These are phyloP conservation scores for Dasysyrphus tricinctus DNA, from an alignment of 2,888 invertebrate species.

Conservation along the genomic window DNA sequence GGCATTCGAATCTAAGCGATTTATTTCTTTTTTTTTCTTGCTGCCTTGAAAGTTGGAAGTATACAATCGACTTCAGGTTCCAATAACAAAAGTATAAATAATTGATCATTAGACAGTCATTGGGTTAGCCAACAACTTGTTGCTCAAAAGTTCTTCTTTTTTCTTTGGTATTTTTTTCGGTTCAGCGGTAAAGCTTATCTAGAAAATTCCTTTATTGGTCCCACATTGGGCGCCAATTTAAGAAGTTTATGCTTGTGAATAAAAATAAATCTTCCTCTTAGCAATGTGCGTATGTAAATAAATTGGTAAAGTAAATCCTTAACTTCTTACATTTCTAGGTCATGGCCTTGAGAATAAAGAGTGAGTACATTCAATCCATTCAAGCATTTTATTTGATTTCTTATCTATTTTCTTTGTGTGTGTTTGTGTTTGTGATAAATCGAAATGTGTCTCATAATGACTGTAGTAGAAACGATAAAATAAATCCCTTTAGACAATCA, in stretches of 20 bases:
- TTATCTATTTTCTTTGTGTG: not conserved
- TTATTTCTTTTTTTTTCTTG: not conserved
- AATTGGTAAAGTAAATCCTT: too few relatives aligned
- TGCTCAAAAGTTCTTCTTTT: too few relatives aligned
- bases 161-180: not conserved
- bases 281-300: not conserved
- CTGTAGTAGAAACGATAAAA: constrained; percentile 1
- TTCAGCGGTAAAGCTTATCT: too few relatives aligned
- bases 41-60: not conserved
- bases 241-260: too few relatives aligned
- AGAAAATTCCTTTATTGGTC: too few relatives aligned
- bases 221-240: too few relatives aligned
- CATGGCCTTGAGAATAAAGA: not conserved
- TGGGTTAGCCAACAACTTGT: too few relatives aligned
- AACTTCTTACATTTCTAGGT: too few relatives aligned
- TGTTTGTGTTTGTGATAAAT: not conserved
- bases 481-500: constrained; percentile 10
- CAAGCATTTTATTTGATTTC: constrained; percentile 20
- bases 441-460: constrained; percentile 6
- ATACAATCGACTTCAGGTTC: too few relatives aligned
- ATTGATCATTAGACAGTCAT: too few relatives aligned
- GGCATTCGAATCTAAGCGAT: not conserved
- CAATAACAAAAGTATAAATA: too few relatives aligned
- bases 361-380: not conserved
- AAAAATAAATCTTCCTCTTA: too few relatives aligned